phyloP scores from a whole-genome alignment of 2,113 vertebrate genomes.

The Eulacestoma nigropectus region DNA sequence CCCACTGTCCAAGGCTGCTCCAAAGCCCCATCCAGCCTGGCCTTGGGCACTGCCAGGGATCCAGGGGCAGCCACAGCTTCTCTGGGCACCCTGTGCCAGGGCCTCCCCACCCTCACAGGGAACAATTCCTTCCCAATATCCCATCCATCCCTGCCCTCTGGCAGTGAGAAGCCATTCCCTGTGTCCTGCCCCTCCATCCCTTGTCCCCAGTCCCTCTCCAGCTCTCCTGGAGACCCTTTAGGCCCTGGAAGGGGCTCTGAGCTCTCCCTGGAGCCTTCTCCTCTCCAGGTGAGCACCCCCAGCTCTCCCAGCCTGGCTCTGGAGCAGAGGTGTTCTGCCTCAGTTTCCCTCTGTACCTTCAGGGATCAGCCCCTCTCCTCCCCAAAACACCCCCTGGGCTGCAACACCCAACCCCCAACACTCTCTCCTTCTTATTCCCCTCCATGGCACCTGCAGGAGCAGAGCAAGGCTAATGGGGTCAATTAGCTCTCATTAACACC shows the following conservation, averaged over 20 bases:
- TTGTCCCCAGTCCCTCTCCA: not conserved
- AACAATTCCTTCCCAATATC: not conserved
- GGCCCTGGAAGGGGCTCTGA: not conserved
- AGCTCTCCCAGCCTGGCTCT: not conserved
- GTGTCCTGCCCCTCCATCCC: not conserved
- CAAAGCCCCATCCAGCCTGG: not conserved
- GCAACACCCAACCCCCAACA: accelerated
- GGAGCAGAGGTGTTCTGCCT: not conserved
- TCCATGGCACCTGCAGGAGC: not conserved
- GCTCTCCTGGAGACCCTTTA: not conserved
- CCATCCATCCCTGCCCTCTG: not conserved
- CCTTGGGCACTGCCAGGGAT: not conserved
- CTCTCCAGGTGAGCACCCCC: accelerated
- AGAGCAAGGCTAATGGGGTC: not conserved
- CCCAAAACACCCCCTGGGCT: not conserved
- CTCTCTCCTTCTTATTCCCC: not conserved
- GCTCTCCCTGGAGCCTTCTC: not conserved
- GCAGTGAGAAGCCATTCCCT: not conserved
- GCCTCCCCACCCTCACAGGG: not conserved
- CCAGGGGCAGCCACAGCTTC: not conserved
- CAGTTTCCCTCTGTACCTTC: not conserved
- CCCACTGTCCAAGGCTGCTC: not conserved
- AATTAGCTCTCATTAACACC: not conserved
- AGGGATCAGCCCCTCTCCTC: not conserved
- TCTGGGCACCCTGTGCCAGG: not conserved